A percentile compares a stretch with the other conserved stretches of the same genome.
These are phyloP conservation scores for Megaceryle maxima DNA, from an alignment of 2,113 vertebrate species.

Conservation along the genomic window DNA sequence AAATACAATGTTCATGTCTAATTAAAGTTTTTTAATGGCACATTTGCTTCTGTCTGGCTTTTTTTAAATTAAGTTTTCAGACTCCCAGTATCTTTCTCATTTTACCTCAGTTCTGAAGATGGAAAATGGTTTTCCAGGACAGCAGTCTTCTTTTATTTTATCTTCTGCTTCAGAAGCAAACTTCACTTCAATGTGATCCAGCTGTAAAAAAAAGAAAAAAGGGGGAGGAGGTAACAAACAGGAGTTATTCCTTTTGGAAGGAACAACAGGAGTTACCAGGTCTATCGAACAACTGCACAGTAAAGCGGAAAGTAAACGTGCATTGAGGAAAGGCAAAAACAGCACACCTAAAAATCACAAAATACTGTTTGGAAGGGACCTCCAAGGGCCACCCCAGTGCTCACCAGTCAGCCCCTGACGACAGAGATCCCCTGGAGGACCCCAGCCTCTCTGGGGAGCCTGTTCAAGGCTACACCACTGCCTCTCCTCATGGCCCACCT, in stretches of 20 bases:
- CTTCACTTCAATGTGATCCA: slow-evolving; percentile 90
- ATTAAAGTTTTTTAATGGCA: neutral
- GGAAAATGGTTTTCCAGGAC: slow-evolving; percentile 92
- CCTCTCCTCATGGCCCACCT: neutral
- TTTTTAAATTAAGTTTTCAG: neutral
- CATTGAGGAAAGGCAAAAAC: neutral
- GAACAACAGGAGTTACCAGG: neutral
- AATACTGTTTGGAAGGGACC: neutral
- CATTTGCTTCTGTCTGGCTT: neutral
- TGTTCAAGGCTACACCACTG: neutral
- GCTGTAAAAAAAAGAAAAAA: slow-evolving; percentile 58
- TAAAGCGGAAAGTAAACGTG: neutral
- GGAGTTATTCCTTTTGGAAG: neutral
- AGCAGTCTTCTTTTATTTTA: slow-evolving; percentile 95
- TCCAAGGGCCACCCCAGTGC: neutral
- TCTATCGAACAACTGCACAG: neutral
- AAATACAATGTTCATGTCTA: neutral
- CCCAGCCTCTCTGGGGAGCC: neutral
- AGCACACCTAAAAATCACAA: neutral
- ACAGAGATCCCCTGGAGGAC: neutral
- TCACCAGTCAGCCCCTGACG: rapidly evolving
- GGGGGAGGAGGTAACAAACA: neutral
- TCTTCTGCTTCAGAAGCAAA: slow-evolving; percentile 95
- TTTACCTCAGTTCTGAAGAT: slow-evolving; percentile 92
- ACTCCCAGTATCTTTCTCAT: neutral